Evolutionary conservation across 2,888 invertebrate species (phyloP), one percentile per base, ranked within the genome.

Genomic region (Linyphia triangularis): DNA sequence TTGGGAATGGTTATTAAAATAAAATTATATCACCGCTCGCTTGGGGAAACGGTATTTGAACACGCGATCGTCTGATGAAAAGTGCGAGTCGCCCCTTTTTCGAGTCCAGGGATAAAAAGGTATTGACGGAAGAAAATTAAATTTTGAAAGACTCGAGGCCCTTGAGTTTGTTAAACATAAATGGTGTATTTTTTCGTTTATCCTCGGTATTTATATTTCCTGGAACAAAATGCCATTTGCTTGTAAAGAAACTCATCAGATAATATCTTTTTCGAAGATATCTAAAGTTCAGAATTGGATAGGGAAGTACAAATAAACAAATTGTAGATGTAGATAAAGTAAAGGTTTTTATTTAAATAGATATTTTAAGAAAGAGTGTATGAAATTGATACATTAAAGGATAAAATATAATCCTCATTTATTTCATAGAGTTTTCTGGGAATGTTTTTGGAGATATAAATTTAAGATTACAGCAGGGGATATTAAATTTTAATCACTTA

Each of bases 1-100:
- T 59, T 72, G 28, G 63, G 72, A 82, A 82, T 82, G 72, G 43
- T 37, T 82, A 82, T 82, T 82, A 82, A 82, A 82, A 61, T 73
- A 73, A 73, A 73, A 59, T 73, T 73, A 73, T 33, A 59, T 57
- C 57, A 22, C 26, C 26, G 1, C 59, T 7, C 51, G 30, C 57
- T 30, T 30, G 28, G 73, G 57, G 33, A 30, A 51, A 51, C n/a
- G 40, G 5, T 43, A 26, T 26, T 70, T 70, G 70, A 10, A 28
- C 70, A 26, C 43, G 9, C 40, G 28, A 70, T 43, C n/a, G 40
- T 70, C 43, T 70, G 70, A 70, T 70, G 70, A 70, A 70, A 70
- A 70, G 33, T 43, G 43, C 16, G 22, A 43, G 43, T 6, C 30
- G 22, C 6, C 40, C n/a, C 19, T 28, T 72, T 59, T 59, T 30